These are phyloP conservation scores for Elaeidobius kamerunicus DNA, from an alignment of 2,888 invertebrate genomes.

Conservation along the genomic window DNA sequence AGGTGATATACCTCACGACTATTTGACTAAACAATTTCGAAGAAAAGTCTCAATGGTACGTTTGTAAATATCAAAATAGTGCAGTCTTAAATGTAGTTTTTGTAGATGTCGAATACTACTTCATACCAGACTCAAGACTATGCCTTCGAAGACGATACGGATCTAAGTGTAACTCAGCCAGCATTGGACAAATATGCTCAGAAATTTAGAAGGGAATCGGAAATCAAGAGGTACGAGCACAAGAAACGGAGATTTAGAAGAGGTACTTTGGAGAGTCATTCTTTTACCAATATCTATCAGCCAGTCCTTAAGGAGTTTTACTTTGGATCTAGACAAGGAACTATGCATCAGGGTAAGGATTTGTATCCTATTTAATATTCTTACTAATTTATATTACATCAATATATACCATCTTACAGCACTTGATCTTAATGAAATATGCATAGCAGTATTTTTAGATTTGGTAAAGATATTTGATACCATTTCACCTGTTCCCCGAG, in stretches of 20 bases:
- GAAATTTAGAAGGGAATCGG: conserved; percentile 47
- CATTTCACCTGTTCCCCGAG: too few relatives aligned
- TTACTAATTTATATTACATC: too few relatives aligned
- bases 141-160: conserved; percentile 25
- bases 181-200: conserved; percentile 39
- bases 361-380: too few relatives aligned
- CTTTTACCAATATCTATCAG: conserved; percentile 47
- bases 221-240: conserved; percentile 39
- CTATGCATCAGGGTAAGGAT: conserved; percentile 44
- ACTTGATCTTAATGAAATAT: too few relatives aligned
- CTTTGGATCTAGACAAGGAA: conserved; percentile 44
- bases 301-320: conserved; percentile 44
- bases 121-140: conserved; percentile 42
- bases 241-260: conserved; percentile 41
- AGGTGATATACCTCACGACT: conserved; percentile 28
- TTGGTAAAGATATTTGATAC: too few relatives aligned
- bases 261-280: conserved; percentile 48
- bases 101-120: conserved; percentile 41
- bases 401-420: too few relatives aligned
- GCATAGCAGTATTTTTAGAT: too few relatives aligned
- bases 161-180: conserved; percentile 28
- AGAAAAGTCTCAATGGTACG: conserved; percentile 43
- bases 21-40: conserved; percentile 41
- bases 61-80: too few relatives aligned
- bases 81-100: too few relatives aligned